Conservation (phyloP, 2,888 invertebrate species). For the Cheilosia scutellata region DNA sequence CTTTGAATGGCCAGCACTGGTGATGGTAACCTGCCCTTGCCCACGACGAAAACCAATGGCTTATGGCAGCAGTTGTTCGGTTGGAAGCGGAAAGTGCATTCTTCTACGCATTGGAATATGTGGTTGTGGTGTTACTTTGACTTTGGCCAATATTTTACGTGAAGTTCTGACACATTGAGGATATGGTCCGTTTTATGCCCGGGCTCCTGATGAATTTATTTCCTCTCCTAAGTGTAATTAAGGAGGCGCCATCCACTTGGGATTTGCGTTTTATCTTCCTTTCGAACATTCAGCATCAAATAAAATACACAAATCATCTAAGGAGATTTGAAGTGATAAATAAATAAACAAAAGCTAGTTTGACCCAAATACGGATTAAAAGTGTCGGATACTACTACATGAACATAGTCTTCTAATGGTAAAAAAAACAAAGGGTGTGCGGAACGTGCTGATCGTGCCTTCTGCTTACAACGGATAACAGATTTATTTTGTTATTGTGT, state of each 20-base stretch:
- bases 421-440: no score
- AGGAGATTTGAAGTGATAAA: neutral
- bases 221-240: neutral
- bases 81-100: neutral
- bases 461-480: no score
- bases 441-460: no score
- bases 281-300: neutral
- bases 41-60: neutral
- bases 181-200: neutral
- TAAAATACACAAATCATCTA: conserved; percentile 6
- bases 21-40: neutral
- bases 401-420: no score
- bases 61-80: neutral
- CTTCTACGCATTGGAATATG: neutral
- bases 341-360: conserved; percentile 10
- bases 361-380: no score
- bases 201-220: conserved; percentile 3
- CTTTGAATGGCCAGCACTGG: neutral
- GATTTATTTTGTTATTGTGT: no score
- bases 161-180: neutral
- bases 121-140: neutral
- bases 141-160: neutral
- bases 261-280: neutral
- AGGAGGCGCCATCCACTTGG: neutral
- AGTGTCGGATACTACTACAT: no score